Conservation (phyloP, 64 coral and sea anemone genomes). For the Pocillopora damicornis region DNA sequence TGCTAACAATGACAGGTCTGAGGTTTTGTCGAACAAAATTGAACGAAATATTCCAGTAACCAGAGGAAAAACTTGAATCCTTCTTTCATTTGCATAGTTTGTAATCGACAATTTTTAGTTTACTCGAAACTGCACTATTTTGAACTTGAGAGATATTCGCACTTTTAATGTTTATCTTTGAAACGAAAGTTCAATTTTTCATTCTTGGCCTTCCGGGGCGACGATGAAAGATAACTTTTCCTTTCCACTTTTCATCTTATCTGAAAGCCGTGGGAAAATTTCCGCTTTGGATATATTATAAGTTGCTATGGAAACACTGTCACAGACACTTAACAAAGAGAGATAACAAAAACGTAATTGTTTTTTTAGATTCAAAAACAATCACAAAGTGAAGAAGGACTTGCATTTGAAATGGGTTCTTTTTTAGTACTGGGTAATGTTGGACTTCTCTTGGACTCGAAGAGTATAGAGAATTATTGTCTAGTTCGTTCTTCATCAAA, state of each 20-base stretch:
- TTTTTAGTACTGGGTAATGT: neutral
- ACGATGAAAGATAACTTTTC: slow-evolving; percentile 1
- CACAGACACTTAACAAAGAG: slow-evolving; percentile 13
- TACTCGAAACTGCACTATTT: neutral
- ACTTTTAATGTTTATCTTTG: neutral
- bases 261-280: slow-evolving; percentile 38
- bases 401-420: neutral
- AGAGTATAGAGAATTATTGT: neutral
- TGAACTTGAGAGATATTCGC: neutral
- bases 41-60: too few relatives aligned
- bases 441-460: neutral
- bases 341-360: neutral
- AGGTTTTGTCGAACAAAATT: too few relatives aligned
- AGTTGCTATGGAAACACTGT: slow-evolving; percentile 12
- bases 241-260: slow-evolving; percentile 1
- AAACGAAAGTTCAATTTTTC: neutral
- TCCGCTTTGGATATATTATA: neutral
- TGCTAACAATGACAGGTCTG: too few relatives aligned
- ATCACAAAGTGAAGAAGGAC: neutral
- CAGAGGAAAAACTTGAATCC: too few relatives aligned
- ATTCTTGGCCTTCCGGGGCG: neutral
- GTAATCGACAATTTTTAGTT: neutral
- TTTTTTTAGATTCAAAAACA: neutral
- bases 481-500: neutral
- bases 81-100: too few relatives aligned